Conservation (phyloP, 2,113 vertebrate species). For the Alethe castanea region DNA sequence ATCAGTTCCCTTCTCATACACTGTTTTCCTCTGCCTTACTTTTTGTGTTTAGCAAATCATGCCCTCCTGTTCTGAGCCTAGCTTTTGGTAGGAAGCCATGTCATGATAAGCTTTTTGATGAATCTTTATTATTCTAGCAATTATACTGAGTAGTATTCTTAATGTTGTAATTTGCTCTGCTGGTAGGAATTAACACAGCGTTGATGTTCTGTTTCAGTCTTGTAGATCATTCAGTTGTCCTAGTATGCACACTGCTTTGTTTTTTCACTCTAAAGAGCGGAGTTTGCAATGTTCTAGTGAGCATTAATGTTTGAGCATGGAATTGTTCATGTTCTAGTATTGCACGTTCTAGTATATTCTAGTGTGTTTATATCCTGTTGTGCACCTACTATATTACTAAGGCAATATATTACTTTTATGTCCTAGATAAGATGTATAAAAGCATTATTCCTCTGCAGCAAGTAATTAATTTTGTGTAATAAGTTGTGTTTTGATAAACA, state of each 20-base stretch:
- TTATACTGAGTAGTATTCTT: neutral
- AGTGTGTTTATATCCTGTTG: neutral
- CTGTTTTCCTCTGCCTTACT: rapidly evolving
- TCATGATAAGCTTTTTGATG: neutral
- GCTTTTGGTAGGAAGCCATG: neutral
- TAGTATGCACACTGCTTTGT: neutral
- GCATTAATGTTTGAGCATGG: neutral
- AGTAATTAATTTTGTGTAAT: neutral
- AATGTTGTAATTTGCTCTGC: neutral
- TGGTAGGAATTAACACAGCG: neutral
- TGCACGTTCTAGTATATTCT: neutral
- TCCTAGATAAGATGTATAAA: neutral
- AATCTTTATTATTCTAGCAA: neutral
- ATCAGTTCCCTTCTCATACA: no score
- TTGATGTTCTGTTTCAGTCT: neutral
- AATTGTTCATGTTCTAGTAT: neutral
- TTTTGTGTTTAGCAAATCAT: neutral
- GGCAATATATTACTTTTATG: neutral
- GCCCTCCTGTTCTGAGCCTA: neutral
- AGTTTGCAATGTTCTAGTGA: neutral
- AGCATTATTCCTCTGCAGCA: neutral
- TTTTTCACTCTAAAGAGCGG: neutral
- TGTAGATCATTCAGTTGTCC: neutral
- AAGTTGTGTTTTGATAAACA: neutral
- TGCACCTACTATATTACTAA: neutral